Conservation (phyloP, 2,888 invertebrate species). For the Brenthis hecate region DNA sequence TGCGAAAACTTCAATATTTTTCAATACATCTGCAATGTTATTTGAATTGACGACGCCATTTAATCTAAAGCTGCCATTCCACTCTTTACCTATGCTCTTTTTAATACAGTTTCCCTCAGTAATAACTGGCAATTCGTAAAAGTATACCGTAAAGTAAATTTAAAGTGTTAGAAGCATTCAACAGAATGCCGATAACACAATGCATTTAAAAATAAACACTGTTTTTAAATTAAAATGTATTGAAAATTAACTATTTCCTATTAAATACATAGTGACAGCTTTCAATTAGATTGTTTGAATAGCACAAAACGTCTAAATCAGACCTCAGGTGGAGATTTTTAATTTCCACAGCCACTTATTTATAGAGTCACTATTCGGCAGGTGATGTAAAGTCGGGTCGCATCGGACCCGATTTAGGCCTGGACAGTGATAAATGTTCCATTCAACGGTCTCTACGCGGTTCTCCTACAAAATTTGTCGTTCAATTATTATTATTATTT, state of each 20-base stretch:
- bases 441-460: conserved; percentile 62
- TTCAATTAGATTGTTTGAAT: not conserved
- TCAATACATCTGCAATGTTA: too few relatives aligned
- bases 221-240: too few relatives aligned
- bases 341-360: conserved; percentile 1
- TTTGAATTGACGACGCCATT: too few relatives aligned
- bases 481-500: conserved; percentile 58
- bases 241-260: not conserved
- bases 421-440: conserved; percentile 77
- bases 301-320: not conserved
- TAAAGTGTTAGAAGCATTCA: too few relatives aligned
- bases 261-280: not conserved
- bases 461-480: conserved; percentile 46
- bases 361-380: conserved; percentile 11
- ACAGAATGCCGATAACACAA: too few relatives aligned
- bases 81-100: too few relatives aligned
- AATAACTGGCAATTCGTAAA: too few relatives aligned
- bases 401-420: conserved; percentile 53
- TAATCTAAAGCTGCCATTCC: too few relatives aligned
- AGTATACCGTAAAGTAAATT: too few relatives aligned
- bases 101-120: too few relatives aligned
- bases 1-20: too few relatives aligned
- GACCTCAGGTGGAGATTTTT: not conserved
- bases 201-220: too few relatives aligned
- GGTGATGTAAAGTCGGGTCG: conserved; percentile 56